Evolutionary conservation across 2,888 invertebrate genomes (phyloP).

Genomic region (Pseudococcus jackbeardsleyi): DNA sequence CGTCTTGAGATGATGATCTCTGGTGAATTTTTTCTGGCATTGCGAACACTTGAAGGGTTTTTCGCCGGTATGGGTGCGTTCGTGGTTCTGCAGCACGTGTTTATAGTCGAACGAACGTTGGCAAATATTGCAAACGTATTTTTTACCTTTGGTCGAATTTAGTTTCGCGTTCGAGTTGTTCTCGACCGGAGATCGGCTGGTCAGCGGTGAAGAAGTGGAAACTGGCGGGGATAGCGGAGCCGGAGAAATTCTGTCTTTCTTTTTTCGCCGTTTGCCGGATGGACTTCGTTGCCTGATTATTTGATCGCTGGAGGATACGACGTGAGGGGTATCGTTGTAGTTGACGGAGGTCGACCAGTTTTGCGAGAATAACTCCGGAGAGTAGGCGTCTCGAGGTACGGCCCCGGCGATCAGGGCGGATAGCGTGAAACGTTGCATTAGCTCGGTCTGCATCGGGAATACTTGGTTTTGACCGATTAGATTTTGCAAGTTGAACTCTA

Average conservation of each 20-base stretch:
- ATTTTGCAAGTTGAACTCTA: conserved; percentile 31
- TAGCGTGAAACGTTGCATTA: conserved; percentile 20
- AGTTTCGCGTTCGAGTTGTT: neutral
- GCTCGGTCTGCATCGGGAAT: conserved; percentile 13
- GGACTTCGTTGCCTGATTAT: conserved; percentile 8
- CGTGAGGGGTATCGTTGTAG: conserved; percentile 8
- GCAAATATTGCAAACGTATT: conserved; percentile 90
- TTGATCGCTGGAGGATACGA: conserved; percentile 30
- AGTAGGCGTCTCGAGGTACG: neutral
- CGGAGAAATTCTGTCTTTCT: conserved; percentile 18
- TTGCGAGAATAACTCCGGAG: conserved; percentile 23
- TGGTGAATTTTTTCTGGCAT: conserved; percentile 91
- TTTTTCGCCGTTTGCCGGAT: neutral
- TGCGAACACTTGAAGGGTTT: conserved; percentile 94
- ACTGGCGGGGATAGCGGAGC: conserved; percentile 34
- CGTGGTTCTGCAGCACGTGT: conserved; percentile 94
- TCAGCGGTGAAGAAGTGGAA: conserved; percentile 34
- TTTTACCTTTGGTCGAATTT: conserved; percentile 68
- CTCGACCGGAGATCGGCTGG: conserved; percentile 24
- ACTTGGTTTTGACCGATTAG: neutral
- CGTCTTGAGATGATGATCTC: conserved; percentile 93
- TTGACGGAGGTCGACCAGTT: neutral
- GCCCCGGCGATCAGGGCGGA: conserved; percentile 10
- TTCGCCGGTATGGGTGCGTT: conserved; percentile 94
- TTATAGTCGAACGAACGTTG: conserved; percentile 93